Evolutionary conservation across 2,888 invertebrate species (phyloP), one percentile per base, ranked within the genome.

Genomic region (Tetropium fuscum): DNA sequence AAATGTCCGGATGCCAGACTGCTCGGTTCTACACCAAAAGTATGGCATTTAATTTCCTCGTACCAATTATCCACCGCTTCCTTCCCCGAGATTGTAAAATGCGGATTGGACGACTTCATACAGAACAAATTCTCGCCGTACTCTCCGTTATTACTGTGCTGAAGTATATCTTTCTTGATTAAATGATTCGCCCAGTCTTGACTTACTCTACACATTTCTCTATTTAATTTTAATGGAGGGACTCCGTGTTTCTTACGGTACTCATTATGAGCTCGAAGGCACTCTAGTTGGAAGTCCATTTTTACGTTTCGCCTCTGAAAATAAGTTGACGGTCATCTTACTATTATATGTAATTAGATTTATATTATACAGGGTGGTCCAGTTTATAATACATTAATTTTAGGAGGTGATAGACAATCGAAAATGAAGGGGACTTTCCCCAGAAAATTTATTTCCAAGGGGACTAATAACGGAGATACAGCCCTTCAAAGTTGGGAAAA

Each of bases 41-140:
- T 84, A 77, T 87, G 90, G 30, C 88, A 86, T 71, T 89, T 89
- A 53, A 88, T 89, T 81, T 92, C 92, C 27, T 86, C 87, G 78
- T 93, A 93, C 93, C 92, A 93, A 77, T 87, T 88, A 2, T 90
- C 87, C 2, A 91, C 86, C 10, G 91, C 88, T 70, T 90, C 90
- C 66, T 85, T 84, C 10, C 90, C 90, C 43, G 85, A 85, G 8
- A 91, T 85, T 63, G 86, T 84, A n/a, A 86, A 82, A 66, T 86
- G 87, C 1, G 88, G 85, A 72, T 90, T 87, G 5, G 88, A 84
- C 41, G 90, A 87, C 83, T 89, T 89, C 59, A 90, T 86, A 54
- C 88, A 87, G 75, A 88, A 92, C 45, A 92, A 85, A 74, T 89
- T 92, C 80, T 92, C 92, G 8, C 81, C 82, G 64, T 87, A 87